Evolutionary conservation across 2,888 invertebrate genomes (phyloP).

Genomic region (Pilophorus perplexus): DNA sequence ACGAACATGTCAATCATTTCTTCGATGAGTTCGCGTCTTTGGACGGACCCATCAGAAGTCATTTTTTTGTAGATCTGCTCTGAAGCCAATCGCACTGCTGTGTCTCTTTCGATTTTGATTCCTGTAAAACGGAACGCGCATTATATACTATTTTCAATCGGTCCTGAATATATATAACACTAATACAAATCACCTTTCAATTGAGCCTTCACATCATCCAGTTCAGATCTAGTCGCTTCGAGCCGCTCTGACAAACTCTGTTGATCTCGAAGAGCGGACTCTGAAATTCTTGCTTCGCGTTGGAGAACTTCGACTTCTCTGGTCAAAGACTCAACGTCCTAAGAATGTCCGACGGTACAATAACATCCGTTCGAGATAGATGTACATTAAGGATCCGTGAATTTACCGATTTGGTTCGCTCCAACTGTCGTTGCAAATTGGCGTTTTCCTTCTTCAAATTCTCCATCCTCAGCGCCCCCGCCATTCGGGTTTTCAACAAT

Average conservation of each 20-base stretch:
- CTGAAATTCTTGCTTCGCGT: slow-evolving; percentile 27
- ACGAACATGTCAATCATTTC: slow-evolving; percentile 32
- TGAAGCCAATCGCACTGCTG: slow-evolving; percentile 29
- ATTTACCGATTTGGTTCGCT: slow-evolving; percentile 13
- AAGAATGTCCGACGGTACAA: too few relatives aligned
- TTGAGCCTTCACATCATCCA: slow-evolving; percentile 20
- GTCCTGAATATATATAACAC: too few relatives aligned
- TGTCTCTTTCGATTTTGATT: slow-evolving; percentile 26
- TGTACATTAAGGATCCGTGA: too few relatives aligned
- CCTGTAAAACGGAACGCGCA: neutral
- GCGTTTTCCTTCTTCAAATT: slow-evolving; percentile 27
- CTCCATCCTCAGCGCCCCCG: slow-evolving; percentile 16
- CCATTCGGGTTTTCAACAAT: slow-evolving; percentile 12
- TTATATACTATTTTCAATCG: neutral
- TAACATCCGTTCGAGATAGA: too few relatives aligned
- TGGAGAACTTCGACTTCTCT: slow-evolving; percentile 15
- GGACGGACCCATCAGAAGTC: slow-evolving; percentile 3
- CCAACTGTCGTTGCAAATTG: slow-evolving; percentile 13
- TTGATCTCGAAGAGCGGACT: slow-evolving; percentile 25
- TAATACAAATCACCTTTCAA: slow-evolving; percentile 29
- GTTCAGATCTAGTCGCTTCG: slow-evolving; percentile 18
- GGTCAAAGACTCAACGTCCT: slow-evolving; percentile 12
- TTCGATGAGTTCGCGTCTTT: slow-evolving; percentile 18
- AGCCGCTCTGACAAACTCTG: slow-evolving; percentile 19
- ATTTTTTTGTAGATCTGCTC: slow-evolving; percentile 30